Percentiles rank a stretch among this genome's conserved stretches.
phyloP scores from a whole-genome alignment of 1,140 invertebrate species.

The Achatina immaculata region DNA sequence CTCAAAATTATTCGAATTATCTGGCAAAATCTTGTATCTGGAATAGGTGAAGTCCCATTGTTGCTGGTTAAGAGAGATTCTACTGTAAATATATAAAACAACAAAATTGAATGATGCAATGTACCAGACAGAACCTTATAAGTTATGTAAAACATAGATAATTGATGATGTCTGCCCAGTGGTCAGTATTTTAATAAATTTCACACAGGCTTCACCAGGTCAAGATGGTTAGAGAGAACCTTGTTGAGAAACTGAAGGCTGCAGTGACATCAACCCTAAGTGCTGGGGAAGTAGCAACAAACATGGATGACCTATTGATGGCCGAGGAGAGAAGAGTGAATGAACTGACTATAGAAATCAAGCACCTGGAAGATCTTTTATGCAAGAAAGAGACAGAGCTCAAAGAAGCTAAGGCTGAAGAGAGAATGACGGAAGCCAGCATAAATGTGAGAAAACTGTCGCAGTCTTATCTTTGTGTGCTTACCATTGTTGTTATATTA shows the following conservation, averaged over 20 bases:
- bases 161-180: too few relatives aligned
- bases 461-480: background rate
- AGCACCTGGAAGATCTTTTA: constrained; percentile 64
- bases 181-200: too few relatives aligned
- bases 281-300: constrained; percentile 66
- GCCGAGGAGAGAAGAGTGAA: constrained; percentile 64
- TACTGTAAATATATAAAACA: too few relatives aligned
- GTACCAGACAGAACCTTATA: too few relatives aligned
- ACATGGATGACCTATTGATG: constrained; percentile 68
- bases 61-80: too few relatives aligned
- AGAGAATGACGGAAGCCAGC: constrained; percentile 66
- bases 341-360: constrained; percentile 63
- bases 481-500: too few relatives aligned
- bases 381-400: constrained; percentile 69
- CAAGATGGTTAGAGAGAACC: constrained; percentile 58
- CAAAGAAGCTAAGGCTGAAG: constrained; percentile 53
- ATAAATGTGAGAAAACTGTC: constrained; percentile 60
- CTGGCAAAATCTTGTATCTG: too few relatives aligned
- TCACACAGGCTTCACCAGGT: constrained; percentile 62
- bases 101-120: too few relatives aligned
- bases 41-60: too few relatives aligned
- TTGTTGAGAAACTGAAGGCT: constrained; percentile 66
- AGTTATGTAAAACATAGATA: too few relatives aligned
- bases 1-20: too few relatives aligned
- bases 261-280: constrained; percentile 63